Percentiles rank a stretch among this genome's conserved stretches.
Evolutionary conservation across 2,113 vertebrate species (phyloP).

Genomic region (Dipodomys stephensi): DNA sequence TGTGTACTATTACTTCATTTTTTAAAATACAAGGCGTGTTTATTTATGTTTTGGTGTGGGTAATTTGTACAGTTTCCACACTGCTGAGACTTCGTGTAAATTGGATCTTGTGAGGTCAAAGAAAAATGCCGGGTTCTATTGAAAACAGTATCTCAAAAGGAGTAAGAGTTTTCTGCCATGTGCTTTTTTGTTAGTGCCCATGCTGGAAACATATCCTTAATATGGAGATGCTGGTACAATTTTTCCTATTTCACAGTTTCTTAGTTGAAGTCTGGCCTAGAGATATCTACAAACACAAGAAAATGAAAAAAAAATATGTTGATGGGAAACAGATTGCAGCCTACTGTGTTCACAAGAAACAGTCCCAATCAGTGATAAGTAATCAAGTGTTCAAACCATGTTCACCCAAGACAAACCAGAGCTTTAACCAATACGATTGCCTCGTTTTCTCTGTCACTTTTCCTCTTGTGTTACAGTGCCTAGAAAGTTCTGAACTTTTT

Average conservation of each 20-base stretch:
- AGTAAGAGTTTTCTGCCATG: slow-evolving; percentile 83
- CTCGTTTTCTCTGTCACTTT: not conserved
- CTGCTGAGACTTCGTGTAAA: slow-evolving; percentile 67
- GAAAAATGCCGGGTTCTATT: slow-evolving; percentile 72
- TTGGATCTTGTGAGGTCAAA: slow-evolving; percentile 66
- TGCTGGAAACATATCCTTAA: slow-evolving; percentile 83
- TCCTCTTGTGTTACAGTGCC: not conserved
- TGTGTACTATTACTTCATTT: too few relatives aligned
- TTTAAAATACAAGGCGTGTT: slow-evolving; percentile 70
- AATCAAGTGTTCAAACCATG: not conserved
- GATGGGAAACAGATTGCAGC: not conserved
- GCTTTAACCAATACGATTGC: not conserved
- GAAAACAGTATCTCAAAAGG: slow-evolving; percentile 81
- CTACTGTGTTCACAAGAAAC: not conserved
- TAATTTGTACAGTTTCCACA: slow-evolving; percentile 83
- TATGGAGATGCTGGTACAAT: slow-evolving; percentile 90
- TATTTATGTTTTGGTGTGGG: slow-evolving; percentile 80
- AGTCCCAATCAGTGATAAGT: not conserved
- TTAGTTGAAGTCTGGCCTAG: slow-evolving; percentile 43
- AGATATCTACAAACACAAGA: not conserved
- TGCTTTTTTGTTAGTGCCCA: slow-evolving; percentile 90
- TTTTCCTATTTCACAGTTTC: slow-evolving; percentile 89
- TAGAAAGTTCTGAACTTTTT: not conserved
- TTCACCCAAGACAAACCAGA: not conserved
- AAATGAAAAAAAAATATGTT: not conserved